Evolutionary conservation across 1,140 invertebrate genomes (phyloP).

Genomic region (Diorhabda sublineata): DNA sequence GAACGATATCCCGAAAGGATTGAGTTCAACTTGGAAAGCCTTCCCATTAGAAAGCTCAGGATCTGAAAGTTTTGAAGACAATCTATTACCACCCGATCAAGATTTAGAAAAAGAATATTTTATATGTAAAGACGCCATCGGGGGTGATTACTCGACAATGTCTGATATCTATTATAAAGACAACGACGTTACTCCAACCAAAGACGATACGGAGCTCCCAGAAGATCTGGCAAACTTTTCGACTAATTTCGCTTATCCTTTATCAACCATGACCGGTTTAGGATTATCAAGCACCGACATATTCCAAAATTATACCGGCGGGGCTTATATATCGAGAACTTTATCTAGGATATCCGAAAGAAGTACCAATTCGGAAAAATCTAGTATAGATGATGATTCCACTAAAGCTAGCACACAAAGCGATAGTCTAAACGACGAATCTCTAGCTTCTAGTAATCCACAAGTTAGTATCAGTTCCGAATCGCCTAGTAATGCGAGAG

Average conservation of each 20-base stretch:
- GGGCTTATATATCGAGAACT: slow-evolving; percentile 71
- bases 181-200: slow-evolving; percentile 46
- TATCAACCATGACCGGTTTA: slow-evolving; percentile 52
- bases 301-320: slow-evolving; percentile 62
- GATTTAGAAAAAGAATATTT: slow-evolving; percentile 53
- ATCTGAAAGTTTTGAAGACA: slow-evolving; percentile 76
- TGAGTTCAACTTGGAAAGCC: slow-evolving; percentile 73
- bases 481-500: slow-evolving; percentile 64
- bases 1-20: slow-evolving; percentile 56
- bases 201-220: slow-evolving; percentile 61
- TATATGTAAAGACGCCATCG: slow-evolving; percentile 40
- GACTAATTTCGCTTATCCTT: slow-evolving; percentile 64
- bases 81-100: slow-evolving; percentile 70
- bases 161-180: slow-evolving; percentile 53
- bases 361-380: slow-evolving; percentile 80
- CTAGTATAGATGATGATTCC: slow-evolving; percentile 76
- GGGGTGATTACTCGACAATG: slow-evolving; percentile 35
- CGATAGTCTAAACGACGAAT: slow-evolving; percentile 78
- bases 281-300: slow-evolving; percentile 52
- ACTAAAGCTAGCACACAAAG: slow-evolving; percentile 74
- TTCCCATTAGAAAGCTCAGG: slow-evolving; percentile 75
- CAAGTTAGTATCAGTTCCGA: slow-evolving; percentile 81
- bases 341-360: slow-evolving; percentile 81
- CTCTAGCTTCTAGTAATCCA: slow-evolving; percentile 74
- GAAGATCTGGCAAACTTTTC: slow-evolving; percentile 72